Percentiles rank a stretch among this genome's conserved stretches.
These are phyloP conservation scores for Penelope pileata DNA, from an alignment of 2,113 vertebrate genomes.

Conservation along the genomic window DNA sequence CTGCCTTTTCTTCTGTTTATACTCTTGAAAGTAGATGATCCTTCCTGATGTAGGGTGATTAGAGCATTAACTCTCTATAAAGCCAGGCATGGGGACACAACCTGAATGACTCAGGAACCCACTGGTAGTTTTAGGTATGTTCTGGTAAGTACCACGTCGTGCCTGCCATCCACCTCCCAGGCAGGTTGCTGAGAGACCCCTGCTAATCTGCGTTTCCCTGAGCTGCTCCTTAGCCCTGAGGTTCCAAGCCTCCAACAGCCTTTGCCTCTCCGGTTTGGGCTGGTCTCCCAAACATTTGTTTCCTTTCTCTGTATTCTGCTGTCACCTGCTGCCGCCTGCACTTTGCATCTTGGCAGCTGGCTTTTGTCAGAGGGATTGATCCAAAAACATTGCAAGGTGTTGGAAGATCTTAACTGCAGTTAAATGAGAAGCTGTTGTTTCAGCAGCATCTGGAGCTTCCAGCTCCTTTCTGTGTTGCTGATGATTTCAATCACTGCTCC, in stretches of 20 bases:
- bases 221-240: background rate
- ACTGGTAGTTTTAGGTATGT: too few relatives aligned
- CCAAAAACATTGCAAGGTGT: background rate
- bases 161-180: background rate
- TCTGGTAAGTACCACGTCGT: too few relatives aligned
- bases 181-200: background rate
- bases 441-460: slow-evolving; percentile 29
- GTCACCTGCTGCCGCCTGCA: background rate
- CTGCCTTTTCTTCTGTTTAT: background rate
- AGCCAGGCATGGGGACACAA: background rate
- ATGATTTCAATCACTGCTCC: background rate
- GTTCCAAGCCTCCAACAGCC: background rate
- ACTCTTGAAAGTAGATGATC: background rate
- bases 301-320: background rate
- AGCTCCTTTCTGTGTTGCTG: background rate
- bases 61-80: background rate
- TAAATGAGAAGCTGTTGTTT: background rate
- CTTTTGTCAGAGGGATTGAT: background rate
- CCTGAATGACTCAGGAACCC: background rate
- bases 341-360: background rate
- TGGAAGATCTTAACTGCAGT: background rate
- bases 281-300: slow-evolving; percentile 31
- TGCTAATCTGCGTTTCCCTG: background rate
- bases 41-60: background rate
- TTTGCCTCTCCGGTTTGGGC: slow-evolving; percentile 10